Conservation (phyloP, 2,113 vertebrate species). For the Caranx ignobilis region DNA sequence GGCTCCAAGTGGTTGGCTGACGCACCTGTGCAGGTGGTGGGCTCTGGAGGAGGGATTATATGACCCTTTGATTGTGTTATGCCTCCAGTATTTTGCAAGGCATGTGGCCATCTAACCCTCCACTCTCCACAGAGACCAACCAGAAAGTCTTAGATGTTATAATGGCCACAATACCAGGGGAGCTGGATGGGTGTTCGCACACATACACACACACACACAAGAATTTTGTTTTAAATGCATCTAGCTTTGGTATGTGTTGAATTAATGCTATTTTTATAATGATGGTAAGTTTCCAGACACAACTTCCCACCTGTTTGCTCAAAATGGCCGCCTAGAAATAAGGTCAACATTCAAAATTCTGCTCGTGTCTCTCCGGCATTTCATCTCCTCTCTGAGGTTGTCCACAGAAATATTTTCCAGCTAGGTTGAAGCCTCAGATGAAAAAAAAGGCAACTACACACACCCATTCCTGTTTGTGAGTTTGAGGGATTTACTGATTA, state of each 20-base stretch:
- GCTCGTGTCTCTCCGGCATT: slow-evolving; percentile 14
- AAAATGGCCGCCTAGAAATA: slow-evolving; percentile 22
- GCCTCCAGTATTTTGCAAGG: too few species aligned
- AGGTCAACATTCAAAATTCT: slow-evolving; percentile 32
- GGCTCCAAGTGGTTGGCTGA: not conserved
- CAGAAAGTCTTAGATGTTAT: not conserved
- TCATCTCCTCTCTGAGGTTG: slow-evolving; percentile 18
- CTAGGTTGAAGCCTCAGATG: slow-evolving; percentile 27
- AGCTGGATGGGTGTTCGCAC: not conserved
- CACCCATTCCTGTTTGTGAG: slow-evolving; percentile 25
- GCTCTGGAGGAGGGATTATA: not conserved
- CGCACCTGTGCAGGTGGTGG: not conserved
- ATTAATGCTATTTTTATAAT: not conserved
- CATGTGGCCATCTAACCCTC: too few species aligned
- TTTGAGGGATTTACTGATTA: slow-evolving; percentile 16
- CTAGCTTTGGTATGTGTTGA: not conserved
- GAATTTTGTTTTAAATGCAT: not conserved
- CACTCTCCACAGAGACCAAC: too few species aligned
- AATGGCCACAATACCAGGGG: not conserved
- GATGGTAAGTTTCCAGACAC: not conserved
- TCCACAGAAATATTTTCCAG: slow-evolving; percentile 50
- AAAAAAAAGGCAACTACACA: slow-evolving; percentile 19
- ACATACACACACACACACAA: not conserved
- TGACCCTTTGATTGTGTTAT: too few species aligned
- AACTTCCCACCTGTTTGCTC: slow-evolving; percentile 14